Percentiles rank a stretch among this genome's conserved stretches.
Evolutionary conservation across 2,113 vertebrate species (phyloP).

Genomic region (Neogobius melanostomus): DNA sequence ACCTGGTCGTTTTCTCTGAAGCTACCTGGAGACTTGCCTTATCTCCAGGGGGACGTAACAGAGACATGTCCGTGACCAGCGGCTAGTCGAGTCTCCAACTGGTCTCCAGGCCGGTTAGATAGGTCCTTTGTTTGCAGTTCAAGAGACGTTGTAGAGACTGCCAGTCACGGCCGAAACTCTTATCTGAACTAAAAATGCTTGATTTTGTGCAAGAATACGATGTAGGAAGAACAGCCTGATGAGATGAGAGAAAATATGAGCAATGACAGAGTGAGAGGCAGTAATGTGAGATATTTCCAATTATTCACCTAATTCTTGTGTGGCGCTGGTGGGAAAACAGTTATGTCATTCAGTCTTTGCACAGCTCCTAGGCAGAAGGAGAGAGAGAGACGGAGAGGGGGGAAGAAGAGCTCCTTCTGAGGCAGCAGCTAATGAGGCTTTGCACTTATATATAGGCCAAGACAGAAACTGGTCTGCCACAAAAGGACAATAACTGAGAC

Average conservation of each 20-base stretch:
- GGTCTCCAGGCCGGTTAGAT: too few relatives aligned
- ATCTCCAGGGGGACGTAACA: too few relatives aligned
- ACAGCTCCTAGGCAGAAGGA: slow-evolving; percentile 38
- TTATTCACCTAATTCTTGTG: slow-evolving; percentile 39
- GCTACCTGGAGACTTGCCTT: too few relatives aligned
- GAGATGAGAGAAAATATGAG: not conserved
- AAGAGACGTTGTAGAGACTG: too few relatives aligned
- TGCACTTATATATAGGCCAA: slow-evolving; percentile 58
- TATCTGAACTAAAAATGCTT: too few relatives aligned
- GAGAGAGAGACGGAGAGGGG: not conserved
- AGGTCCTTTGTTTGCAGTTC: too few relatives aligned
- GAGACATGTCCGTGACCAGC: too few relatives aligned
- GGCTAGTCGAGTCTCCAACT: too few relatives aligned
- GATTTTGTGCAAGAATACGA: not conserved
- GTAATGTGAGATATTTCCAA: slow-evolving; percentile 49
- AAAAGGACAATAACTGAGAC: slow-evolving; percentile 57
- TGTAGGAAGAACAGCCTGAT: slow-evolving; percentile 7
- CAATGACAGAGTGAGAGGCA: not conserved
- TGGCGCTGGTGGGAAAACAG: slow-evolving; percentile 37
- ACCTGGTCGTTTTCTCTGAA: too few relatives aligned
- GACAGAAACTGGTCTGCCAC: slow-evolving; percentile 44
- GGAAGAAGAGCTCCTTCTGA: slow-evolving; percentile 22
- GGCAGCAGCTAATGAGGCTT: slow-evolving; percentile 66
- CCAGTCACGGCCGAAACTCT: too few relatives aligned
- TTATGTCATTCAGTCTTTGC: slow-evolving; percentile 55